These are phyloP conservation scores for Branchinecta lynchi DNA, from an alignment of 1,140 invertebrate species.

Conservation along the genomic window DNA sequence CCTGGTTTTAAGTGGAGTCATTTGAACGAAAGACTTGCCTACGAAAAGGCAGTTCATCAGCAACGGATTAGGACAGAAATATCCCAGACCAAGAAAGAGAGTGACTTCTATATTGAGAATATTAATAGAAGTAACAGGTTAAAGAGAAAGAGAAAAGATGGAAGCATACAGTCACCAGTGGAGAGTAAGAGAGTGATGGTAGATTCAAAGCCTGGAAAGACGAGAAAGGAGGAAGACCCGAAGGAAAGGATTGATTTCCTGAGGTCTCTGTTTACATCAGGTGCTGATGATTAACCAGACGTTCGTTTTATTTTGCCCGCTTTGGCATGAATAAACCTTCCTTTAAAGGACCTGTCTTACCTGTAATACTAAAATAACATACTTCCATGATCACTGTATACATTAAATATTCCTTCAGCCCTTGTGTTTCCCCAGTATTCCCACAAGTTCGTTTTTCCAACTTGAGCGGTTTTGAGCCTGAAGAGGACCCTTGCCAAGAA, in stretches of 20 bases:
- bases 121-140: conserved; percentile 57
- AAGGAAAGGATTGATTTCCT: conserved; percentile 36
- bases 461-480: too few relatives aligned
- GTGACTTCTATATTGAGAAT: conserved; percentile 65
- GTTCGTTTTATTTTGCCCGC: too few relatives aligned
- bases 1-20: conserved; percentile 90
- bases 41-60: conserved; percentile 73
- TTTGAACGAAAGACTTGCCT: conserved; percentile 74
- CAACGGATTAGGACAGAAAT: conserved; percentile 75
- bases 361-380: too few relatives aligned
- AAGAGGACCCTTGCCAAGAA: too few relatives aligned
- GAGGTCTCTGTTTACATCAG: conserved; percentile 33
- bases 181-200: conserved; percentile 7
- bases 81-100: conserved; percentile 73
- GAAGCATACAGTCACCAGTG: conserved; percentile 22
- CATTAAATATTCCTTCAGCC: too few relatives aligned
- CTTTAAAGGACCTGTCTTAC: too few relatives aligned
- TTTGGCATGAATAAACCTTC: too few relatives aligned
- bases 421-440: too few relatives aligned
- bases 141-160: conserved; percentile 36
- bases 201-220: conserved; percentile 19
- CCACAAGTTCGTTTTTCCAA: too few relatives aligned
- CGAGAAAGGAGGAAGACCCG: conserved; percentile 10
- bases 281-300: conserved; percentile 16
- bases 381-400: too few relatives aligned